Conservation (phyloP, 2,113 vertebrate genomes). For the Clarias magur region DNA sequence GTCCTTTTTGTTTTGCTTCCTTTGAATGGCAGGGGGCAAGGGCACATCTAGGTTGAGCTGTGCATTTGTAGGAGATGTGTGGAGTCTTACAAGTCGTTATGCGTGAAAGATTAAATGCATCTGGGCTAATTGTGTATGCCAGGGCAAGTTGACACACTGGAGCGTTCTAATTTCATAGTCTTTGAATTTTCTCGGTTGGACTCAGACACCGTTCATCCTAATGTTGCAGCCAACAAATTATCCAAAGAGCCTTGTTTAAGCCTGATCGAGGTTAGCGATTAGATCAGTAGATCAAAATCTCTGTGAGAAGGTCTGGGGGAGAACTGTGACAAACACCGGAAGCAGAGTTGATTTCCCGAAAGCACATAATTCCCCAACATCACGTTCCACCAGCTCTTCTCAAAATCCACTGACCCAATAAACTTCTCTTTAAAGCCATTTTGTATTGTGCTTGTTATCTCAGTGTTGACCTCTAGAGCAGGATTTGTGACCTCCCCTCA, state of each 20-base stretch:
- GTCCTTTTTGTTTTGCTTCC: conserved; percentile 37
- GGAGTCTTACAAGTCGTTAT: conserved; percentile 40
- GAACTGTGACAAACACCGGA: background rate
- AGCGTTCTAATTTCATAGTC: conserved; percentile 31
- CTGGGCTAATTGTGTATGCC: conserved; percentile 19
- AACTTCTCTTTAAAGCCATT: conserved; percentile 52
- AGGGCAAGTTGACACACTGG: conserved; percentile 13
- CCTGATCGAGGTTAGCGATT: background rate
- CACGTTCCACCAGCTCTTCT: background rate
- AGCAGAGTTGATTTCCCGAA: background rate
- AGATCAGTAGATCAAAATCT: conserved; percentile 3
- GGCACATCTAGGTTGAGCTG: conserved; percentile 44
- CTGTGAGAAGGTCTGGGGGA: background rate
- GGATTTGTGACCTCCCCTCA: conserved; percentile 60
- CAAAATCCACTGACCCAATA: conserved; percentile 53
- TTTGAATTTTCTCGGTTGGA: conserved; percentile 6
- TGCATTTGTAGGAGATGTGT: conserved; percentile 36
- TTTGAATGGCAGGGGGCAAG: conserved; percentile 18
- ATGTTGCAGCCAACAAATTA: background rate
- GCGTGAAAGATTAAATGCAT: conserved; percentile 33
- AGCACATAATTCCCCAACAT: background rate
- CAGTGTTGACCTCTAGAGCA: conserved; percentile 69
- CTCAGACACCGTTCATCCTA: background rate
- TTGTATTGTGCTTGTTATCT: conserved; percentile 63
- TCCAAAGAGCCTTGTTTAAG: background rate